Percentiles rank a stretch among this genome's conserved stretches.
phyloP scores from a whole-genome alignment of 2,888 invertebrate genomes.

The Iphiclides podalirius region DNA sequence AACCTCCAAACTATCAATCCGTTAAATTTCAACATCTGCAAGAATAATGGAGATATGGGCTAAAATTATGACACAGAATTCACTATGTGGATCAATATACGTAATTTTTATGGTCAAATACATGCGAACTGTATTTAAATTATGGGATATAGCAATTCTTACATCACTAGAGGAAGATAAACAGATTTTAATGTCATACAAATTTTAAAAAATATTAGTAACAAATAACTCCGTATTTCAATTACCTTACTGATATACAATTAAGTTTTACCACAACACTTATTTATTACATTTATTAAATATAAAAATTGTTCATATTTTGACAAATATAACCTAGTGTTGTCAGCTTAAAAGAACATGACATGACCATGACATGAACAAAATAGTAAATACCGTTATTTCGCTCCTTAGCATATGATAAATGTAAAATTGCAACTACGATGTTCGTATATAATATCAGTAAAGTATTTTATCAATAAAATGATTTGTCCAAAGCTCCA shows the following conservation, averaged over 20 bases:
- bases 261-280: neutral
- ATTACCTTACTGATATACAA: neutral
- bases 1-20: slow-evolving; percentile 74
- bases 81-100: too few relatives aligned
- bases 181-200: neutral
- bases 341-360: slow-evolving; percentile 1
- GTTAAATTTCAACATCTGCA: slow-evolving; percentile 75
- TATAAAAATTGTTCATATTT: slow-evolving; percentile 16
- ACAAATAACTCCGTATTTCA: neutral
- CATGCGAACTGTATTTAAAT: neutral
- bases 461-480: too few relatives aligned
- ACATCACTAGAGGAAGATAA: slow-evolving; percentile 21
- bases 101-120: neutral
- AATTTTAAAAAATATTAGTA: neutral
- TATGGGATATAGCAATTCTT: slow-evolving; percentile 20
- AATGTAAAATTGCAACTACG: too few relatives aligned
- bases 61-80: slow-evolving; percentile 3
- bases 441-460: too few relatives aligned
- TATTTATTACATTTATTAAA: slow-evolving; percentile 4
- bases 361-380: neutral
- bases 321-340: slow-evolving; percentile 16
- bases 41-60: too few relatives aligned
- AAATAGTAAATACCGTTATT: too few relatives aligned
- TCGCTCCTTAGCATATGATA: too few relatives aligned
- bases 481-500: too few relatives aligned